phyloP scores from a whole-genome alignment of 1,140 invertebrate genomes.

The Nephila pilipes region DNA sequence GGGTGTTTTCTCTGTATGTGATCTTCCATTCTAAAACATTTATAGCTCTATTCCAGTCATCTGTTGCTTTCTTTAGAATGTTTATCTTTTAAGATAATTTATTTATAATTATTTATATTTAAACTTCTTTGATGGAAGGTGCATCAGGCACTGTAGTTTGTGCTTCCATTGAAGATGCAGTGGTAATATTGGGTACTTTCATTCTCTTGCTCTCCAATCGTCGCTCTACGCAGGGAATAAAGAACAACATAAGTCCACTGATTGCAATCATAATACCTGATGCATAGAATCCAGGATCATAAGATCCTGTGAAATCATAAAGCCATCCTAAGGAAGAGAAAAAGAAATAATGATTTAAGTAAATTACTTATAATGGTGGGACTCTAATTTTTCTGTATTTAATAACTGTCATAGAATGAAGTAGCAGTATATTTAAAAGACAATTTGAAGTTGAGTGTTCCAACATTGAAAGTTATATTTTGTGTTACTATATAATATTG shows the following conservation, averaged over 20 bases:
- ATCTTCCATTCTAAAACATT: background rate
- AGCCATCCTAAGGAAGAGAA: slow-evolving; percentile 91
- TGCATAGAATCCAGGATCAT: slow-evolving; percentile 91
- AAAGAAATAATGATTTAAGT: background rate
- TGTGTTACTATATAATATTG: too few species aligned
- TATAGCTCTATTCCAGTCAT: background rate
- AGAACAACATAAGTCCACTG: slow-evolving; percentile 93
- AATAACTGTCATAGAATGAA: too few species aligned
- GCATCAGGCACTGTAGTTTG: background rate
- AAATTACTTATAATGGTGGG: too few species aligned
- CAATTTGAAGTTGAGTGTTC: too few species aligned
- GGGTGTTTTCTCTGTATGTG: background rate
- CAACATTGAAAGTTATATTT: too few species aligned
- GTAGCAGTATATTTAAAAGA: too few species aligned
- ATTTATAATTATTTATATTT: background rate
- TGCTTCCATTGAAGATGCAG: background rate
- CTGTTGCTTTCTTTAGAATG: background rate
- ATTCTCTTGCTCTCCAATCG: background rate
- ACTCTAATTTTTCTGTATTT: too few species aligned
- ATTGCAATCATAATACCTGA: slow-evolving; percentile 91
- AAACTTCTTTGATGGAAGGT: slow-evolving; percentile 7
- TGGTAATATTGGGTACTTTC: background rate
- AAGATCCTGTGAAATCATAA: slow-evolving; percentile 88
- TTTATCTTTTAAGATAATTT: too few species aligned
- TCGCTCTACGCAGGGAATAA: slow-evolving; percentile 85